Percentiles rank a stretch among this genome's conserved stretches.
phyloP scores from a whole-genome alignment of 2,113 vertebrate species.

The Peucedramus taeniatus region DNA sequence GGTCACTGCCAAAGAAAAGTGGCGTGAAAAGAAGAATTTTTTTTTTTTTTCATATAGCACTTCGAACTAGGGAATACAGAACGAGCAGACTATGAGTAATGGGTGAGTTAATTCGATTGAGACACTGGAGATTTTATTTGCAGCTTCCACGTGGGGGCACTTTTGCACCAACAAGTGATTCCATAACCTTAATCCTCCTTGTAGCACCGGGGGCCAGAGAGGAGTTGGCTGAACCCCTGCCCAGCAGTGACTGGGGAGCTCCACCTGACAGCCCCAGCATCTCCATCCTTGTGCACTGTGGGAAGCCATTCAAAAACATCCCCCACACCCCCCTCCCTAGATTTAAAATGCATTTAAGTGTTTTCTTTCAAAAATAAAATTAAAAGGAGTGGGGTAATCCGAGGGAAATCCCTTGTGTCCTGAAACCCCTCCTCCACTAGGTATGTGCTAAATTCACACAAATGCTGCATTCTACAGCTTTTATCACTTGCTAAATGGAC shows the following conservation, averaged over 20 bases:
- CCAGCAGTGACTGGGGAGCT: not conserved
- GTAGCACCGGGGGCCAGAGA: not conserved
- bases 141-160: constrained; percentile 58
- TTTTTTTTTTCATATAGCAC: not conserved
- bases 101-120: not conserved
- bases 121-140: not conserved
- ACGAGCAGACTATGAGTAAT: not conserved
- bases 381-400: not conserved
- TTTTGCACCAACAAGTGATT: constrained; percentile 19
- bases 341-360: not conserved
- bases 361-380: not conserved
- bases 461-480: constrained; percentile 4
- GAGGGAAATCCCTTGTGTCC: not conserved
- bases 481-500: constrained; percentile 28
- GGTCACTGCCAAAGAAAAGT: not conserved
- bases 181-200: not conserved
- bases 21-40: not conserved
- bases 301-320: not conserved
- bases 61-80: not conserved
- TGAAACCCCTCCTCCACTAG: not conserved
- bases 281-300: fast-evolving
- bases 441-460: not conserved
- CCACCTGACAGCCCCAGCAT: not conserved
- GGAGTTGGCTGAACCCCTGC: not conserved
- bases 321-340: fast-evolving